These are phyloP conservation scores for Fistularia commersonii DNA, from an alignment of 2,797 vertebrate species.

Conservation along the genomic window DNA sequence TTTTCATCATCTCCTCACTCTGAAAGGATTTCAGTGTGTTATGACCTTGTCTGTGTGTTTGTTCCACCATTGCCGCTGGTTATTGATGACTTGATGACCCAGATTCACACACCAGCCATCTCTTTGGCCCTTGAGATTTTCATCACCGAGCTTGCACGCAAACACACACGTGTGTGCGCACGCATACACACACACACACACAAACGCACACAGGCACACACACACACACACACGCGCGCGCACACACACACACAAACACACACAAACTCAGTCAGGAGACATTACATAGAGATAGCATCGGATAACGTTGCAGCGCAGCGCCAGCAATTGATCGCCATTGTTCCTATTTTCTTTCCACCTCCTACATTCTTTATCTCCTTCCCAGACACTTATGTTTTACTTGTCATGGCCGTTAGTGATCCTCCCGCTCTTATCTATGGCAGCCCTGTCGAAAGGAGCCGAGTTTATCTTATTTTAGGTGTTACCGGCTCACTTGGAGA, in stretches of 20 bases:
- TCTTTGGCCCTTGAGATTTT: slow-evolving; percentile 37
- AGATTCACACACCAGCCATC: slow-evolving; percentile 31
- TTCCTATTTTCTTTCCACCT: slow-evolving; percentile 52
- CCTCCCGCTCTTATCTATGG: slow-evolving; percentile 49
- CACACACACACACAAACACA: too few relatives aligned
- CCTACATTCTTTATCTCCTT: slow-evolving; percentile 52
- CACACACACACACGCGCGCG: too few relatives aligned
- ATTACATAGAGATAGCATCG: slow-evolving; percentile 31
- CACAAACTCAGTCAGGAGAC: slow-evolving; percentile 31
- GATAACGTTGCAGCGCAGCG: slow-evolving; percentile 41
- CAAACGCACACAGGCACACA: too few relatives aligned
- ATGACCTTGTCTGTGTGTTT: slow-evolving; percentile 59
- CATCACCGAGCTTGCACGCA: slow-evolving; percentile 15
- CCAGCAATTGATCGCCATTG: slow-evolving; percentile 56
- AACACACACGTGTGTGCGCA: neutral
- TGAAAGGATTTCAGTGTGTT: slow-evolving; percentile 30
- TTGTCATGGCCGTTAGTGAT: slow-evolving; percentile 44
- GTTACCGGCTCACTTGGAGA: slow-evolving; percentile 34
- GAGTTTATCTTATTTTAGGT: slow-evolving; percentile 53
- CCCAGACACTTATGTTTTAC: slow-evolving; percentile 50
- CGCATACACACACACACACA: too few relatives aligned
- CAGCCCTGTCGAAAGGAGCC: slow-evolving; percentile 50
- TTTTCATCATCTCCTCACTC: slow-evolving; percentile 20
- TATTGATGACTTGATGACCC: slow-evolving; percentile 63
- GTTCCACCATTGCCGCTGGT: slow-evolving; percentile 49